Conservation (phyloP, 1,140 invertebrate genomes). For the Aphelinus atriplicis region DNA sequence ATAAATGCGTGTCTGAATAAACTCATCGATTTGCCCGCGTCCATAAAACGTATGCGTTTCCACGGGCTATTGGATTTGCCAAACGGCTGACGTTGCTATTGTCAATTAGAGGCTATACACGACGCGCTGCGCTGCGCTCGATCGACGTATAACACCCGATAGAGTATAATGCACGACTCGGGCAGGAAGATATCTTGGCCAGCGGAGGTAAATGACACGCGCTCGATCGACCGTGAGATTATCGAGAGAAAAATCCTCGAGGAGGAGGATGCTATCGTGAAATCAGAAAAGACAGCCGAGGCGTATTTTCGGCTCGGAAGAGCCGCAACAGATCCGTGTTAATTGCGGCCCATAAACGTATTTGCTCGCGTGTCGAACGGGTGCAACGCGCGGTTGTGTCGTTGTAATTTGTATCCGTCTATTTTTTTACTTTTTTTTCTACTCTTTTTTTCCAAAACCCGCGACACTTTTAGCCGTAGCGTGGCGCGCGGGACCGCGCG, state of each 20-base stretch:
- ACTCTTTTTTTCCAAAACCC: conserved; percentile 1
- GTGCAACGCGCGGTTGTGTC: neutral
- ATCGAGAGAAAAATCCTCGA: too few species aligned
- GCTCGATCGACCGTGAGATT: too few species aligned
- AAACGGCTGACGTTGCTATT: conserved; percentile 11
- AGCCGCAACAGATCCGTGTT: too few species aligned
- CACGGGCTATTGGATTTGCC: too few species aligned
- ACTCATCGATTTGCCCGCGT: neutral
- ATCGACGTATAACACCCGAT: neutral
- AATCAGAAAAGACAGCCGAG: too few species aligned
- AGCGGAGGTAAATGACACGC: too few species aligned
- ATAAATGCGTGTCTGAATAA: conserved; percentile 24
- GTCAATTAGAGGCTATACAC: neutral
- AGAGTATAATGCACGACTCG: neutral
- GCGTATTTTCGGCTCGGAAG: too few species aligned
- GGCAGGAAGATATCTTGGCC: too few species aligned
- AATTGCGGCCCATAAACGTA: too few species aligned
- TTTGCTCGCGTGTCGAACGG: too few species aligned
- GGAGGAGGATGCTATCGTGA: too few species aligned
- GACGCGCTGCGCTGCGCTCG: neutral
- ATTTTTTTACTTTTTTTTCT: conserved; percentile 32
- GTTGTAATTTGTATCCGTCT: conserved; percentile 29
- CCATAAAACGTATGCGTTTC: too few species aligned
- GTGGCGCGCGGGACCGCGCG: neutral
- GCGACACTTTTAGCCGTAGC: neutral